Base-by-base conservation (phyloP, 2,797 vertebrate genomes). In the Erethizon dorsatum region DNA sequence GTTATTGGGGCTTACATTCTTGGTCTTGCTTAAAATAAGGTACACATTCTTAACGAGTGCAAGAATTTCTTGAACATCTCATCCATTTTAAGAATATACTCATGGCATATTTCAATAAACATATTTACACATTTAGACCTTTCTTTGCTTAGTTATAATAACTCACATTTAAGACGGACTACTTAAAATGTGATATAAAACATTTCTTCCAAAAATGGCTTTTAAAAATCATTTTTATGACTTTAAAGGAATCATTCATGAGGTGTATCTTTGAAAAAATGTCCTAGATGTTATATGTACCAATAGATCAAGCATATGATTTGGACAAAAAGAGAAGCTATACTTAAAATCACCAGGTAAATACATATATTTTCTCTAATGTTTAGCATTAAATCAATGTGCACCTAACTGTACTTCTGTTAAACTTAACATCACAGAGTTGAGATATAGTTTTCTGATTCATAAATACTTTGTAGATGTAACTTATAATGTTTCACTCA, bases 381-480 rank as follows among this genome's bases (percentile, higher is more conserved):
- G 59, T 71, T 15, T 94, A 79, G 37, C 31, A 47, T 77, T 78
- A 77, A 93, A 91, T 88, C n/a, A 78, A 18, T 69, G 14, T 83
- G 2, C 79, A 31, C 13, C 37, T 91, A 91, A 93, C 91, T 2
- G 28, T 78, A 73, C 50, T 61, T 59, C 61, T 56, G 85, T 80
- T 75, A 95, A 83, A 90, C 56, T 93, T 78, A 97, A 54, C 80
- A 45, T 47, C 10, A 45, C 45, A 96, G 83, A 67, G 45, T 59
- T 52, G 13, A 95, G 92, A 94, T 80, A 78, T 91, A 77, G 52
- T 94, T 97, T 97, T 97, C 86, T 61, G 93, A 88, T 85, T 97
- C 59, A 45, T 90, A 86, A 91, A 86, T 97, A 96, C 56, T 91
- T 82, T 93, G 97, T 86, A 79, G 96, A 97, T 98, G 97, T 92